Evolutionary conservation across 2,888 invertebrate species (phyloP).

Genomic region (Blastobasis adustella): DNA sequence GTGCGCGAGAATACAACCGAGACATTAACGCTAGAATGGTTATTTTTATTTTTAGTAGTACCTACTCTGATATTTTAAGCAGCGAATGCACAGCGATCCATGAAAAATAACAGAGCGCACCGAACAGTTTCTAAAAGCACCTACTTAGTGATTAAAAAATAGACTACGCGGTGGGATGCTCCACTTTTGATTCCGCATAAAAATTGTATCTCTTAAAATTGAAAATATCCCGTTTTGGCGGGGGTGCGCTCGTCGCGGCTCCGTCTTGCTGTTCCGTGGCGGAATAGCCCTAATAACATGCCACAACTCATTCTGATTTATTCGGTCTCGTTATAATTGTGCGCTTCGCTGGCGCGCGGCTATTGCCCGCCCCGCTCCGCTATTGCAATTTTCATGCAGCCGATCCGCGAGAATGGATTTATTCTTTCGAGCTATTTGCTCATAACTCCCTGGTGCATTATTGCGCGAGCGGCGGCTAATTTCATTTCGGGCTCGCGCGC

Average conservation of each 20-base stretch:
- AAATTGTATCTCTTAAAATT: conserved; percentile 36
- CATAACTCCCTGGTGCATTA: conserved; percentile 43
- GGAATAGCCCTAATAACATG: conserved; percentile 70
- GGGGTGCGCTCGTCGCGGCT: conserved; percentile 45
- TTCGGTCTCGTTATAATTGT: conserved; percentile 72
- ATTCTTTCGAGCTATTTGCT: conserved; percentile 65
- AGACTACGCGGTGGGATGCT: neutral
- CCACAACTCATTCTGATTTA: conserved; percentile 75
- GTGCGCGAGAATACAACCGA: no score
- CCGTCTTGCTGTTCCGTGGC: conserved; percentile 59
- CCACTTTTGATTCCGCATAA: conserved; percentile 12
- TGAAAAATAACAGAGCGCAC: no score
- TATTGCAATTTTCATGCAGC: conserved; percentile 71
- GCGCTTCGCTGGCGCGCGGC: conserved; percentile 64
- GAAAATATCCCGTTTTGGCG: conserved; percentile 30
- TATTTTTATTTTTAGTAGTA: no score
- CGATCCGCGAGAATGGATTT: conserved; percentile 63
- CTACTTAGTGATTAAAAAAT: conserved; percentile 1
- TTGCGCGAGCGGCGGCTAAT: conserved; percentile 40
- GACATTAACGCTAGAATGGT: no score
- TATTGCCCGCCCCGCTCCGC: conserved; percentile 53
- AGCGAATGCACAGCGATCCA: no score
- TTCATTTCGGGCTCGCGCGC: conserved; percentile 42
- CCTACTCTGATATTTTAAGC: no score
- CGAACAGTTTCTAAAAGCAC: no score